Evolutionary conservation across 2,113 vertebrate genomes (phyloP).

Genomic region (Semnornis frantzii): DNA sequence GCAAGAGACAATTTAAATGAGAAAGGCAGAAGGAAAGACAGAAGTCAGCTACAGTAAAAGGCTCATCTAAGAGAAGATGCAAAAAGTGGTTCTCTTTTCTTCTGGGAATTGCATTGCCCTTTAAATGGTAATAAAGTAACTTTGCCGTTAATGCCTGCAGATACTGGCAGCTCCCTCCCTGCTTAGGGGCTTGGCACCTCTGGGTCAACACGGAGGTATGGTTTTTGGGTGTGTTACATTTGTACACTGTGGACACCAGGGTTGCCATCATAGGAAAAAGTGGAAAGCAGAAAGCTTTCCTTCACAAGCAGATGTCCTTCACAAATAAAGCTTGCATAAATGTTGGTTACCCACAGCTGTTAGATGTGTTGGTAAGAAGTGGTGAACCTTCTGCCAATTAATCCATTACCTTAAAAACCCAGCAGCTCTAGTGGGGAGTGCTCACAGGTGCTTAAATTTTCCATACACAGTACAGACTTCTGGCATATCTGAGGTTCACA

Average conservation of each 20-base stretch:
- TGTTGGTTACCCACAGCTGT: background rate
- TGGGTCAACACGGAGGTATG: fast-evolving
- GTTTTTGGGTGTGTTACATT: background rate
- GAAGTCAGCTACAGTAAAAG: background rate
- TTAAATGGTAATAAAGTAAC: background rate
- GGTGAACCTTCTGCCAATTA: background rate
- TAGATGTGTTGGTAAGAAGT: background rate
- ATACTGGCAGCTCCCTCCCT: background rate
- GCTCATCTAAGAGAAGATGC: background rate
- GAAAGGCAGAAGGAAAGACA: background rate
- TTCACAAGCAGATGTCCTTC: background rate
- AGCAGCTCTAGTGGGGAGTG: background rate
- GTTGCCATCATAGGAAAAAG: fast-evolving
- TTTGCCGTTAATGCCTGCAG: background rate
- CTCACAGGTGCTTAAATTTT: background rate
- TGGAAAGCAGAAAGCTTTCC: background rate
- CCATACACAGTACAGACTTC: background rate
- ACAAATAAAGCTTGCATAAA: background rate
- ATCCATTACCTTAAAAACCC: background rate
- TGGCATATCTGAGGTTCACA: background rate
- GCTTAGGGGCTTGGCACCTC: background rate
- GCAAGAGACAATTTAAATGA: background rate
- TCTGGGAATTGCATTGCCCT: background rate
- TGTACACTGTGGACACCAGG: fast-evolving
- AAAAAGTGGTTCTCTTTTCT: background rate